Base-by-base conservation (phyloP, 2,113 vertebrate genomes). In the Sapajus apella region DNA sequence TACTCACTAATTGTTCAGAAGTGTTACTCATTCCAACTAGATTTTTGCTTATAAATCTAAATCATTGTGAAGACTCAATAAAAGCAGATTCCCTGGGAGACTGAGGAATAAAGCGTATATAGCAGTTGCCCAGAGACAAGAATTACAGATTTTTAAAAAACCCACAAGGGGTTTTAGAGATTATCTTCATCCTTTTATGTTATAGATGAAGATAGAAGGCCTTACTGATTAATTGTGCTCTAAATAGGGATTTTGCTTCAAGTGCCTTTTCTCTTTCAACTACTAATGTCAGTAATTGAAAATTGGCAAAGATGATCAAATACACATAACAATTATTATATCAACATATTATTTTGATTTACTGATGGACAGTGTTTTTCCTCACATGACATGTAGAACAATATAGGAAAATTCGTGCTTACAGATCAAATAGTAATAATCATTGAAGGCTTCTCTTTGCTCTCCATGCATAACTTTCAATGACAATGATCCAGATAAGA, bases 251-350 rank as follows among this genome's bases (percentile, higher is more conserved):
- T 82, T 30, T 12, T 61, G 20, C 96, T 93, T 95, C 72, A 87
- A 9, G 72, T 95, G 10, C 1, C 37, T 97, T 97, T 95, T 77
- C 66, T 95, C 40, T 81, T 12, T 94, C 35, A 81, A 45, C 80
- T 45, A 56, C 14, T 87, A 77, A 66, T 68, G 20, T 56, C 10
- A 56, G 47, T 92, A 81, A 94, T 55, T 87, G 27, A 90, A 73
- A 96, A 87, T 56, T 75, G 68, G 6, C 55, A 86, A 94, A 61
- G 20, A 72, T 32, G 77, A 23, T 66, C 92, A 72, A 94, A 76
- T 58, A 9, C 21, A 76, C 8, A n/a, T 72, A 61, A 37, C 12
- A 30, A 32, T 58, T 90, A 4, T 45, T 68, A 82, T 58, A 43
- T 18, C 55, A 80, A n/a, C 35, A n/a, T 3, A 61, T 14, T 72